phyloP scores from a whole-genome alignment of 64 coral and sea anemone species.

The Astreopora myriophthalma region DNA sequence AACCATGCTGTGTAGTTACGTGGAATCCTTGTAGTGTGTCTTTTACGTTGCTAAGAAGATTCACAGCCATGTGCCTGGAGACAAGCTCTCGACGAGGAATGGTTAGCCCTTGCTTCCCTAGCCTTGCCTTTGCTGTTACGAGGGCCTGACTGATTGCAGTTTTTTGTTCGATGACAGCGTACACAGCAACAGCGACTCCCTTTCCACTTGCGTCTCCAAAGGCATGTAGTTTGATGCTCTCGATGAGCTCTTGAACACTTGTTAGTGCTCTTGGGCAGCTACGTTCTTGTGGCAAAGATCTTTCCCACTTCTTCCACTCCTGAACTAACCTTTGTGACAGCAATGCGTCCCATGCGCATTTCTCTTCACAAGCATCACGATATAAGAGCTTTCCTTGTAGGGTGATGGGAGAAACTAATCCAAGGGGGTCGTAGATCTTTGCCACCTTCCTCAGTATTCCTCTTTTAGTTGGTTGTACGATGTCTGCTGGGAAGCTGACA shows the following conservation, averaged over 20 bases:
- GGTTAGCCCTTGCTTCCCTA: not conserved
- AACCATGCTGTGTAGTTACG: not conserved
- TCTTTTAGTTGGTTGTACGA: conserved; percentile 5
- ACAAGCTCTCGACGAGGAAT: not conserved
- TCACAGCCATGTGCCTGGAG: not conserved
- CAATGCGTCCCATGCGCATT: conserved; percentile 42
- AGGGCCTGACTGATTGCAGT: conserved; percentile 2
- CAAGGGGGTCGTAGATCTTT: conserved; percentile 8
- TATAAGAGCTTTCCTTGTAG: conserved; percentile 20
- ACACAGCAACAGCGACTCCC: conserved; percentile 2
- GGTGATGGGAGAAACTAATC: not conserved
- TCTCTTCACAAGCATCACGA: conserved; percentile 20
- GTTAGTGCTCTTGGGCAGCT: not conserved
- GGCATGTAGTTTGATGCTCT: not conserved
- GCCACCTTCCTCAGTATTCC: conserved; percentile 11
- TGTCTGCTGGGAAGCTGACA: conserved; percentile 1
- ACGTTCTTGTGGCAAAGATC: not conserved
- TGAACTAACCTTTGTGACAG: not conserved
- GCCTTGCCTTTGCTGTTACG: conserved; percentile 28
- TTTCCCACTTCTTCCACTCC: conserved; percentile 45
- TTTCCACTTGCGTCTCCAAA: no score
- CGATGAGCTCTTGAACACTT: not conserved
- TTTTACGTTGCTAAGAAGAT: not conserved
- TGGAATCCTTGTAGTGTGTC: not conserved
- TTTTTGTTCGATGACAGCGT: conserved; percentile 1